A percentile compares a stretch with the other conserved stretches of the same genome.
Conservation (phyloP, 64 coral and sea anemone genomes). For the Pocillopora verrucosa region DNA sequence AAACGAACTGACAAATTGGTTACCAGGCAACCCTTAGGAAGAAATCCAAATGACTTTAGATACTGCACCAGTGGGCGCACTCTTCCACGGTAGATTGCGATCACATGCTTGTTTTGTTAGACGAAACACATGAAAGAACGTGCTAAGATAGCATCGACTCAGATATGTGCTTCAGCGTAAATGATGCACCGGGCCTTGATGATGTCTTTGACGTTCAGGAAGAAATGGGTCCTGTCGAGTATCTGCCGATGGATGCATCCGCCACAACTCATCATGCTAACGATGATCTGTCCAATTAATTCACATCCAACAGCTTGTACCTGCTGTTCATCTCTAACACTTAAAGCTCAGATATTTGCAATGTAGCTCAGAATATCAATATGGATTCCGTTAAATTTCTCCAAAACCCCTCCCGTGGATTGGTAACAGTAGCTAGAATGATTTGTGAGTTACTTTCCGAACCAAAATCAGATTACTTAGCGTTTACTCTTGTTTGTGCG, state of each 20-base stretch:
- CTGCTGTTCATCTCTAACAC: background rate
- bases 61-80: background rate
- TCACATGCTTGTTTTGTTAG: background rate
- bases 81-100: background rate
- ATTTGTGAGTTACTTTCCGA: slow-evolving; percentile 3
- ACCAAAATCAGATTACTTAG: slow-evolving; percentile 25
- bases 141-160: background rate
- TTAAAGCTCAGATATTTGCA: background rate
- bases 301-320: background rate
- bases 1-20: no score
- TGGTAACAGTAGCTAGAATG: slow-evolving; percentile 16
- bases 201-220: slow-evolving; percentile 7
- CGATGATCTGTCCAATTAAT: background rate
- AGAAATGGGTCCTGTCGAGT: background rate
- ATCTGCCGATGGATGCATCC: background rate
- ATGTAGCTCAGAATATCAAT: slow-evolving; percentile 1
- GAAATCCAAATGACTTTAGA: background rate
- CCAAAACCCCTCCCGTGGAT: background rate
- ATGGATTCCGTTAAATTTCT: background rate
- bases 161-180: background rate
- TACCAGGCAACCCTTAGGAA: no score
- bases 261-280: background rate
- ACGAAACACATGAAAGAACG: background rate
- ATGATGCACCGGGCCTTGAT: background rate
- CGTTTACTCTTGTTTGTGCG: slow-evolving; percentile 9